Conservation (phyloP, 2,113 vertebrate species). For the Tylochromis polylepis region DNA sequence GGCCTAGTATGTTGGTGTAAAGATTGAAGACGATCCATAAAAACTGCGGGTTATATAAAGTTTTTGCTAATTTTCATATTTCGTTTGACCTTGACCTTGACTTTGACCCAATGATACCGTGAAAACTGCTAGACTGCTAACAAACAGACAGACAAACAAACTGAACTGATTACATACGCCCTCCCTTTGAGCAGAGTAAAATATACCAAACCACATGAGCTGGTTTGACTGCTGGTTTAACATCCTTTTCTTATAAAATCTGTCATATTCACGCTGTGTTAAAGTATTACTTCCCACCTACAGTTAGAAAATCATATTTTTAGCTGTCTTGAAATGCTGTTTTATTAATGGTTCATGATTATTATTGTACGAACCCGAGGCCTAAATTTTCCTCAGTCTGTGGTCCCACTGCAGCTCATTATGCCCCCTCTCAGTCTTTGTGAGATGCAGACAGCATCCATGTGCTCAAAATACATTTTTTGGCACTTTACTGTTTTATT, state of each 20-base stretch:
- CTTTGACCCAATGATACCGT: neutral
- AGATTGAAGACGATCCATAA: neutral
- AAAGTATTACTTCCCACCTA: neutral
- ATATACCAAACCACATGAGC: neutral
- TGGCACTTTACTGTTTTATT: neutral
- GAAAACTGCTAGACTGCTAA: neutral
- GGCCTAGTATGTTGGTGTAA: neutral
- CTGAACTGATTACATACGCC: neutral
- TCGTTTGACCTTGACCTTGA: neutral
- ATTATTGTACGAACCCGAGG: neutral
- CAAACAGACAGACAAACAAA: too few species aligned
- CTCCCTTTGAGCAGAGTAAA: neutral
- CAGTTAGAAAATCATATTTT: neutral
- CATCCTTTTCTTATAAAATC: neutral
- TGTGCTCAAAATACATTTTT: neutral
- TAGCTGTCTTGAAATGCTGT: neutral
- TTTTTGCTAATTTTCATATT: neutral
- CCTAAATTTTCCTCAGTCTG: neutral
- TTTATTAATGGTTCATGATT: neutral
- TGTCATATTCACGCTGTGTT: neutral
- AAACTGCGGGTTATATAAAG: neutral
- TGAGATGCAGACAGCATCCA: neutral
- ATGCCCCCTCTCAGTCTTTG: neutral
- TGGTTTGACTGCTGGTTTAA: neutral
- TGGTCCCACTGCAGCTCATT: conserved; percentile 36